Base-by-base conservation (phyloP, 2,888 invertebrate species). In the Melipona beecheii region DNA sequence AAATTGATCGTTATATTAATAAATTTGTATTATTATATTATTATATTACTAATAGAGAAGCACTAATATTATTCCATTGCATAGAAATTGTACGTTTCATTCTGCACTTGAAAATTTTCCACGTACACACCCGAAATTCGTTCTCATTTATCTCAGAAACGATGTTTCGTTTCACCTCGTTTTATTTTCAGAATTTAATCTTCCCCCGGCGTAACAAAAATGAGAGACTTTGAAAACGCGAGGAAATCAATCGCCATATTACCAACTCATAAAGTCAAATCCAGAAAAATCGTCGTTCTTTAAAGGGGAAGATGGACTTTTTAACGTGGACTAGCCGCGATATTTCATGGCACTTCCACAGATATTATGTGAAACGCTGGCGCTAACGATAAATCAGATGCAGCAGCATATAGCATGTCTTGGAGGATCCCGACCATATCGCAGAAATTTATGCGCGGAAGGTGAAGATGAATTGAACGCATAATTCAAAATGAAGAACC, bases 401-500 rank as follows among this genome's bases (percentile, higher is more conserved):
- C 81, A 82, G 87, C 86, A 86, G 78, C 83, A 69, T 81, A 60
- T 70, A 60, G 58, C 50, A 50, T 65, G 60, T 60, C 78, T 69
- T 9, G 11, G 78, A 65, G 70, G 72, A 68, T 74, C 74, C 60
- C 69, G 73, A 43, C 56, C 65, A 65, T 77, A 75, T 54, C 77
- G 75, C 79, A 71, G 77, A 76, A 83, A 89, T 87, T 89, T 86
- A 83, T 86, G 83, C 84, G 82, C 70, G 82, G 73, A 82, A 85
- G 83, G 72, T 81, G 80, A 78, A 83, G 81, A 87, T 83, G 83
- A 79, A 81, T 85, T 74, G 83, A 82, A 89, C 86, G 84, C 85
- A 89, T 87, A 87, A 87, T 87, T 89, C 87, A 87, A 86, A 73
- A 83, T 84, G 83, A 81, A 81, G 80, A 80, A 68, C 71, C 79